Conservation (phyloP, 2,888 invertebrate genomes). For the Epinotia bilunana region DNA sequence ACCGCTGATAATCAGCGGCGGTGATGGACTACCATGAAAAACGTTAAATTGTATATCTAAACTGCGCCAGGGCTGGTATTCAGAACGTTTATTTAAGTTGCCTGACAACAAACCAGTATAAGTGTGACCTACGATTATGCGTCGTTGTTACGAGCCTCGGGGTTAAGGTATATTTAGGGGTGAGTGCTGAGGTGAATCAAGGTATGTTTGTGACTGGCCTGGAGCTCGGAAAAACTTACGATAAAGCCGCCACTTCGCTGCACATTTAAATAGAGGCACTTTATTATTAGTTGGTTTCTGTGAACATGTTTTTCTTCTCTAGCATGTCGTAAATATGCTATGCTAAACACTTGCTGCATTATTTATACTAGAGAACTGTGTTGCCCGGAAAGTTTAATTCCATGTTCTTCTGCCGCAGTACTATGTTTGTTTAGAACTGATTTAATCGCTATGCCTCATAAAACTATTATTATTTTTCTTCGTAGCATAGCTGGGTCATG, state of each 20-base stretch:
- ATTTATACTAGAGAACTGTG: slow-evolving; percentile 34
- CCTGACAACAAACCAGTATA: background rate
- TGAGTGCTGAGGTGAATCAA: background rate
- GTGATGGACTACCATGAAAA: slow-evolving; percentile 19
- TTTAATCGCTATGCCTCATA: slow-evolving; percentile 28
- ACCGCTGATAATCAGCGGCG: background rate
- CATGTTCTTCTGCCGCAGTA: slow-evolving; percentile 10
- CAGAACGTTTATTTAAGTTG: background rate
- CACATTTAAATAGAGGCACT: slow-evolving; percentile 42
- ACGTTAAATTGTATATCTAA: slow-evolving; percentile 23
- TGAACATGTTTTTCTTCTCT: slow-evolving; percentile 43
- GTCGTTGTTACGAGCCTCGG: background rate
- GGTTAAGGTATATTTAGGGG: background rate
- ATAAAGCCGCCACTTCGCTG: slow-evolving; percentile 24
- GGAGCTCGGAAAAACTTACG: slow-evolving; percentile 21
- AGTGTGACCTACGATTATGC: background rate
- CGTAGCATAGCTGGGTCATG: background rate
- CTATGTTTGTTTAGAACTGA: slow-evolving; percentile 29
- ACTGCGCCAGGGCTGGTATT: slow-evolving; percentile 20
- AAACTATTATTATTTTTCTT: slow-evolving; percentile 26
- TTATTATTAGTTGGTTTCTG: slow-evolving; percentile 44
- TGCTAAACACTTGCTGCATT: slow-evolving; percentile 37
- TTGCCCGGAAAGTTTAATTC: slow-evolving; percentile 26
- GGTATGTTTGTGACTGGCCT: background rate
- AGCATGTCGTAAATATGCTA: slow-evolving; percentile 43